These are phyloP conservation scores for Astur gentilis DNA, from an alignment of 2,113 vertebrate species.

Conservation along the genomic window DNA sequence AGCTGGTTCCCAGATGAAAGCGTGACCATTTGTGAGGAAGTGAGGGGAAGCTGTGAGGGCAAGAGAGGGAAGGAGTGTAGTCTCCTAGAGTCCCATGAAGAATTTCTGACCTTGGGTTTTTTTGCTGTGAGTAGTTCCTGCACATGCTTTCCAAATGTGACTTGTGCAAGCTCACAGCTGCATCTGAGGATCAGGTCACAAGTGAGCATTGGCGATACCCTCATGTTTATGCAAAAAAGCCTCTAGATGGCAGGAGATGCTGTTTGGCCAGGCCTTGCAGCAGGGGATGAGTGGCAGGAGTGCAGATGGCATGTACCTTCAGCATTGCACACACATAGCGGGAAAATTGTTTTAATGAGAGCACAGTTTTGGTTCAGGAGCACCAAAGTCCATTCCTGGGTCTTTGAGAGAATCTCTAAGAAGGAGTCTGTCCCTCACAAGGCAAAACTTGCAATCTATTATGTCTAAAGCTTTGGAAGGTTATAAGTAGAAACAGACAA, in stretches of 20 bases:
- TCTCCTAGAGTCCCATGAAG: background rate
- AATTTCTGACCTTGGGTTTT: background rate
- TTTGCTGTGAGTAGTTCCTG: background rate
- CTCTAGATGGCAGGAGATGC: slow-evolving; percentile 15
- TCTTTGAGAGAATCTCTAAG: background rate
- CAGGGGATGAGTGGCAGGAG: background rate
- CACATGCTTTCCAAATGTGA: background rate
- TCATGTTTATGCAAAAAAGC: background rate
- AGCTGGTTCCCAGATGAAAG: background rate
- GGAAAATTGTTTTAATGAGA: background rate
- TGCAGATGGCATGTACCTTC: background rate
- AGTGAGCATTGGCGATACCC: rapidly evolving
- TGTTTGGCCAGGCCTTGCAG: background rate
- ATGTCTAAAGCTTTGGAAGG: background rate
- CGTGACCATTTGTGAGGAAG: background rate
- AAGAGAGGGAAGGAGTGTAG: background rate
- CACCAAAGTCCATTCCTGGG: background rate
- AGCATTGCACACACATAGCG: background rate
- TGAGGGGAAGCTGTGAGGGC: background rate
- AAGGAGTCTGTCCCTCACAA: background rate
- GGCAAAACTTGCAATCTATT: background rate
- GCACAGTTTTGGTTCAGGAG: background rate
- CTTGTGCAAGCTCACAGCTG: background rate
- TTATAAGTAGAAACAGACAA: background rate
- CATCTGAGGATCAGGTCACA: background rate